Evolutionary conservation across 2,797 vertebrate genomes (phyloP).

Genomic region (Pogonophryne albipinna): DNA sequence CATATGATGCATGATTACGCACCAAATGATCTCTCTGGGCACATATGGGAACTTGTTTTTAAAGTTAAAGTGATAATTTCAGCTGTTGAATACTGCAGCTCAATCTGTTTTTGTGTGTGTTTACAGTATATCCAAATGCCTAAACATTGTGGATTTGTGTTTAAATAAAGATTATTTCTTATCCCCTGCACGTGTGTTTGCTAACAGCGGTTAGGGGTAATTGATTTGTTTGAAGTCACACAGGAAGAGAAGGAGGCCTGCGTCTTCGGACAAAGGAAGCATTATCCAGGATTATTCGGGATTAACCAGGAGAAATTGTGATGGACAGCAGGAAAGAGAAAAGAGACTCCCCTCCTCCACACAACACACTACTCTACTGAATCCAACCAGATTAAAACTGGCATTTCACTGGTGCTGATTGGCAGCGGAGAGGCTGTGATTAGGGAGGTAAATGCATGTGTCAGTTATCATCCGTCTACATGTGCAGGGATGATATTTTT

Average conservation of each 20-base stretch:
- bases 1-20: conserved; percentile 45
- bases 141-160: neutral
- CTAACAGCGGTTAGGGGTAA: conserved; percentile 41
- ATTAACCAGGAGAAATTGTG: conserved; percentile 69
- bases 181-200: conserved; percentile 12
- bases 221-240: conserved; percentile 70
- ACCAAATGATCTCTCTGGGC: conserved; percentile 10
- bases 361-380: too few species aligned
- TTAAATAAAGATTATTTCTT: conserved; percentile 22
- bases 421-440: too few species aligned
- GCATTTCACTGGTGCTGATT: too few species aligned
- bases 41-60: neutral
- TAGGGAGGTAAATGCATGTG: too few species aligned
- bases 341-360: neutral
- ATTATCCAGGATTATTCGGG: conserved; percentile 69
- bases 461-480: too few species aligned
- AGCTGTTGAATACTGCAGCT: neutral
- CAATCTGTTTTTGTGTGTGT: neutral
- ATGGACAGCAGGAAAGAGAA: conserved; percentile 48
- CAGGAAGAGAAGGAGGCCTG: conserved; percentile 34
- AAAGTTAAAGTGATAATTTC: neutral
- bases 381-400: too few species aligned
- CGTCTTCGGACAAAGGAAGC: conserved; percentile 66
- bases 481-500: too few species aligned
- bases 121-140: too few species aligned